phyloP scores from a whole-genome alignment of 2,797 vertebrate genomes.

The Onychomys arenicola region DNA sequence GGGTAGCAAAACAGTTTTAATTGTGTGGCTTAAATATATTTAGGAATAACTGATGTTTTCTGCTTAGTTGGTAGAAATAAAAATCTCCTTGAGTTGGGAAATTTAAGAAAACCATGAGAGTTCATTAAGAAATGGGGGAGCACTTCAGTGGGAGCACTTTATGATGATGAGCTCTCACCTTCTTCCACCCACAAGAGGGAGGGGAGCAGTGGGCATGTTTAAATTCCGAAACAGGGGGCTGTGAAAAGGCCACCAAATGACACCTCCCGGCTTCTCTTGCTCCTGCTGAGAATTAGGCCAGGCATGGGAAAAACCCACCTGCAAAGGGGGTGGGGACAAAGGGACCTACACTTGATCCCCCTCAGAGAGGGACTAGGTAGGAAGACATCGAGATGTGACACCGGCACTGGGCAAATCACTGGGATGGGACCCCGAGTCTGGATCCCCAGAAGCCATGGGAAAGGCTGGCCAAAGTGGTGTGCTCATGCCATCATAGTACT shows the following conservation, averaged over 20 bases:
- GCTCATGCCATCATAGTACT: neutral
- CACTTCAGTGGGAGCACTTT: neutral
- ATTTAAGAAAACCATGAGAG: slow-evolving; percentile 51
- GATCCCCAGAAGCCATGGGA: neutral
- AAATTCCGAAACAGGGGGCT: neutral
- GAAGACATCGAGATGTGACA: neutral
- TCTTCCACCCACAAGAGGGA: neutral
- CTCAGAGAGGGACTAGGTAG: neutral
- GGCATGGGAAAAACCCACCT: neutral
- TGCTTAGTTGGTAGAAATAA: slow-evolving; percentile 55
- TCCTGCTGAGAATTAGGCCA: neutral
- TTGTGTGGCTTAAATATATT: slow-evolving; percentile 66
- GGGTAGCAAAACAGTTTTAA: slow-evolving; percentile 51
- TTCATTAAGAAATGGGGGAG: neutral
- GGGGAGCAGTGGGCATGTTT: neutral
- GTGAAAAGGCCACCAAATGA: neutral
- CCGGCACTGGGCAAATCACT: neutral
- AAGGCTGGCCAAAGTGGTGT: neutral
- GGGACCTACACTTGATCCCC: neutral
- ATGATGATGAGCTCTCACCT: neutral
- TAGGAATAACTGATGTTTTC: slow-evolving; percentile 56
- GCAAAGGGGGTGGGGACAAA: neutral
- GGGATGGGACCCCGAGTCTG: neutral
- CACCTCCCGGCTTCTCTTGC: neutral
- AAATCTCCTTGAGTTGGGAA: neutral